A percentile compares a stretch with the other conserved stretches of the same genome.
These are phyloP conservation scores for Apis florea DNA, from an alignment of 1,140 invertebrate genomes.

Conservation along the genomic window DNA sequence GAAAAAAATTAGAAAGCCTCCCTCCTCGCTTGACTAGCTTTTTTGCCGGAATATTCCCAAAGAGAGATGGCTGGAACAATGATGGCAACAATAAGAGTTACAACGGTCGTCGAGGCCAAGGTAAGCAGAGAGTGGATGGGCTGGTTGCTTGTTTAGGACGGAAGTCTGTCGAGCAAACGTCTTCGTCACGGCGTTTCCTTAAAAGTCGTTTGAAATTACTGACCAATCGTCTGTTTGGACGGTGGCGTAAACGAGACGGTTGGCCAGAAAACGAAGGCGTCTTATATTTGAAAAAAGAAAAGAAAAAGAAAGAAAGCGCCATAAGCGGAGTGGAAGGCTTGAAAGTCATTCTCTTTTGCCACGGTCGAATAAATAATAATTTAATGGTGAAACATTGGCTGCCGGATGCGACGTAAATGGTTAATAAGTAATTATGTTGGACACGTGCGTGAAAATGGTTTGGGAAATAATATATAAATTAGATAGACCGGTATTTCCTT, in stretches of 20 bases:
- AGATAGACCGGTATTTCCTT: no score
- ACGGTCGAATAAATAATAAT: not conserved
- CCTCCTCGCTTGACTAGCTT: constrained; percentile 12
- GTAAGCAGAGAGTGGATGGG: not conserved
- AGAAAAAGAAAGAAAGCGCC: not conserved
- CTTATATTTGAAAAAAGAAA: no score
- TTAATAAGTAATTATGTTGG: constrained; percentile 41
- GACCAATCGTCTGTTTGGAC: constrained; percentile 45
- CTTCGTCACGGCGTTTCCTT: constrained; percentile 9
- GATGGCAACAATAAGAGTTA: constrained; percentile 48
- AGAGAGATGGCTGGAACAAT: constrained; percentile 15
- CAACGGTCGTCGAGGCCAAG: not conserved
- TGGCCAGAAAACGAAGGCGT: constrained; percentile 17
- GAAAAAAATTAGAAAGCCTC: constrained; percentile 45
- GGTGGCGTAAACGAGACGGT: constrained; percentile 37
- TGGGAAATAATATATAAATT: no score
- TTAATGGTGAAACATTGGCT: constrained; percentile 42
- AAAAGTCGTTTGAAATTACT: constrained; percentile 35
- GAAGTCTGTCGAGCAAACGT: constrained; percentile 1
- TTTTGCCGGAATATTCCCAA: not conserved
- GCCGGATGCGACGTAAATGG: constrained; percentile 26
- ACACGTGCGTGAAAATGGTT: constrained; percentile 15
- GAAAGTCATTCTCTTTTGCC: constrained; percentile 33
- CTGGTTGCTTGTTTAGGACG: constrained; percentile 58
- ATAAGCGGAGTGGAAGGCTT: constrained; percentile 54